phyloP scores from a whole-genome alignment of 2,888 invertebrate genomes.

The Eristalis tenax region DNA sequence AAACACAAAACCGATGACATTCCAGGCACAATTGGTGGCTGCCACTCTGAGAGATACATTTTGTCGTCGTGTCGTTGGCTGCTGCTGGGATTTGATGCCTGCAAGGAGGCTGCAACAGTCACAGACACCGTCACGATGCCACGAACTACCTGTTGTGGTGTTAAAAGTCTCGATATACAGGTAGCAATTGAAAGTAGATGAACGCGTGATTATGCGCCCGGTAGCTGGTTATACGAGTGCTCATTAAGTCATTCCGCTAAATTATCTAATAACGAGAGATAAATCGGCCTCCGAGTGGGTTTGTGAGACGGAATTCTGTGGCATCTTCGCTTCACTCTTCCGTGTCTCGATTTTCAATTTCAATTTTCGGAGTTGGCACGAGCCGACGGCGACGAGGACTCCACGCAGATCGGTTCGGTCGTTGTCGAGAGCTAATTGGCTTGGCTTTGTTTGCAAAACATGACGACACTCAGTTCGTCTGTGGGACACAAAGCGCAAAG shows the following conservation, averaged over 20 bases:
- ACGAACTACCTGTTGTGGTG: slow-evolving; percentile 23
- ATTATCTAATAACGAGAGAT: slow-evolving; percentile 68
- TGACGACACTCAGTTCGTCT: background rate
- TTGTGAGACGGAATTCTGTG: slow-evolving; percentile 3
- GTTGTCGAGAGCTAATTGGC: background rate
- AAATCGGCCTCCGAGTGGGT: slow-evolving; percentile 24
- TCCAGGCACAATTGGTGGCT: slow-evolving; percentile 9
- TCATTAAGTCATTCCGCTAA: slow-evolving; percentile 63
- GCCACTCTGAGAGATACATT: background rate
- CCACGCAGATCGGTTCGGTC: background rate
- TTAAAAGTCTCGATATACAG: background rate
- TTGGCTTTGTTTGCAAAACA: background rate
- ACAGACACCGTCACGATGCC: slow-evolving; percentile 25
- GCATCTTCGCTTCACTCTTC: slow-evolving; percentile 1
- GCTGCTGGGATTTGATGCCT: background rate
- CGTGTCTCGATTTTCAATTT: background rate
- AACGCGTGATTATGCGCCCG: slow-evolving; percentile 56
- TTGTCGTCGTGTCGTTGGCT: background rate
- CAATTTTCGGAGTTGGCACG: background rate
- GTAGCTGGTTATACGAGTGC: slow-evolving; percentile 45
- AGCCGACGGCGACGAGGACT: background rate
- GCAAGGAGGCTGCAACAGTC: background rate
- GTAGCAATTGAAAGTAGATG: slow-evolving; percentile 53
- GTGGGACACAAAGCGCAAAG: no score
- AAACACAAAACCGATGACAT: slow-evolving; percentile 24